These are phyloP conservation scores for Sclerodermus sp. DNA, from an alignment of 2,888 invertebrate species.

Conservation along the genomic window DNA sequence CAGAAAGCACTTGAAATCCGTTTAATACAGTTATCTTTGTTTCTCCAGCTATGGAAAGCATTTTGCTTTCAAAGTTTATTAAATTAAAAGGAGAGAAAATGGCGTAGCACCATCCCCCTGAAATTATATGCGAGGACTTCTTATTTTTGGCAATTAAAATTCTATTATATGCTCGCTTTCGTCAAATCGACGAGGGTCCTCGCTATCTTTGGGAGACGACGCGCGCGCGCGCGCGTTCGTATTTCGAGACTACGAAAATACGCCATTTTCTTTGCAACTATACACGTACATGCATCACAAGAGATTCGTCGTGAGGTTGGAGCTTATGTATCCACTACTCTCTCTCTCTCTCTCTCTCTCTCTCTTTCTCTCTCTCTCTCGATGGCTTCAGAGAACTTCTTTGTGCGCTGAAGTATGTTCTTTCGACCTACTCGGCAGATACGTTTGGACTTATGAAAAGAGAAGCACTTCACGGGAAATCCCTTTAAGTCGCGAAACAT, in stretches of 20 bases:
- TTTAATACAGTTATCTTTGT: conserved; percentile 52
- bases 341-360: neutral
- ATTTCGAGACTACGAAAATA: too few relatives aligned
- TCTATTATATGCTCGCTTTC: too few relatives aligned
- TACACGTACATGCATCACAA: too few relatives aligned
- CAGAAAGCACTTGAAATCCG: conserved; percentile 42
- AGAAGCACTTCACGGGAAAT: conserved; percentile 13
- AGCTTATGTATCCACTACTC: neutral
- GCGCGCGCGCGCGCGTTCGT: too few relatives aligned
- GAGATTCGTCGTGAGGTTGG: too few relatives aligned
- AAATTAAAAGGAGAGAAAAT: conserved; percentile 38
- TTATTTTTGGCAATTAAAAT: too few relatives aligned
- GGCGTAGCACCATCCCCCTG: neutral
- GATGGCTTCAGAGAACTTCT: conserved; percentile 26
- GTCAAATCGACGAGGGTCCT: too few relatives aligned
- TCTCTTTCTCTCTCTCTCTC: conserved; percentile 4
- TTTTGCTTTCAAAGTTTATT: conserved; percentile 50
- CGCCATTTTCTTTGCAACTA: too few relatives aligned
- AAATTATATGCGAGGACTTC: too few relatives aligned
- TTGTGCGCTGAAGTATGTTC: conserved; percentile 23
- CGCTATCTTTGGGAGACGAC: too few relatives aligned
- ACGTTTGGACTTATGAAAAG: conserved; percentile 6
- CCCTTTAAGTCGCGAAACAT: conserved; percentile 1
- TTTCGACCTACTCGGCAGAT: conserved; percentile 16
- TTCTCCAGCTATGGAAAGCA: conserved; percentile 40